Evolutionary conservation across 2,888 invertebrate genomes (phyloP).

Genomic region (Harmothoe impar): DNA sequence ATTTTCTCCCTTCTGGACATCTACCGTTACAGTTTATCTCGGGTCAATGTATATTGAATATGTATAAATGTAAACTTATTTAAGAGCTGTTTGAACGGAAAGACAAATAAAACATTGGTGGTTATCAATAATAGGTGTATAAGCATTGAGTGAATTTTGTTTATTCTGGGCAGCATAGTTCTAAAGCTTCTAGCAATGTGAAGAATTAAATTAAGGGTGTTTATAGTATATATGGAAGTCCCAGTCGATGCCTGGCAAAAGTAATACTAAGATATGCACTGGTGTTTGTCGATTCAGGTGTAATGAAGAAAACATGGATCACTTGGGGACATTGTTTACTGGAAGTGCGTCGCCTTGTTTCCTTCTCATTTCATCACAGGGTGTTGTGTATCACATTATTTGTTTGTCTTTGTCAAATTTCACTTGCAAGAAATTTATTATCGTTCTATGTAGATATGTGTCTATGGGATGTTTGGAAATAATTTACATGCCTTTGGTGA

Average conservation of each 20-base stretch:
- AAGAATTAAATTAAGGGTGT: background rate
- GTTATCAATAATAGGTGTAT: too few species aligned
- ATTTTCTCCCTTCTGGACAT: too few species aligned
- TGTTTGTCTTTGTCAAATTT: slow-evolving; percentile 48
- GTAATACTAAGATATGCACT: background rate
- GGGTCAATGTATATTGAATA: too few species aligned
- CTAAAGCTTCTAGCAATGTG: background rate
- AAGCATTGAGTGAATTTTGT: too few species aligned
- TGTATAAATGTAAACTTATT: too few species aligned
- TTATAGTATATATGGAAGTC: background rate
- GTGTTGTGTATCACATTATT: slow-evolving; percentile 31
- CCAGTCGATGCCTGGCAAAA: too few species aligned
- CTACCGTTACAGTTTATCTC: too few species aligned
- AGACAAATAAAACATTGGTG: too few species aligned
- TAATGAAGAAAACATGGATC: slow-evolving; percentile 10
- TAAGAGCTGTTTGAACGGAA: too few species aligned
- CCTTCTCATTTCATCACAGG: slow-evolving; percentile 61
- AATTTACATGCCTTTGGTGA: slow-evolving; percentile 31
- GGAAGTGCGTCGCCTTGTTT: slow-evolving; percentile 5
- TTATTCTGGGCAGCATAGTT: background rate
- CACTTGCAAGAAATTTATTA: slow-evolving; percentile 60
- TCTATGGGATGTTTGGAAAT: slow-evolving; percentile 41
- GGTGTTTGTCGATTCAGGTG: background rate
- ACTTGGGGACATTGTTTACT: background rate
- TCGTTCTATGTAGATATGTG: slow-evolving; percentile 45